Base-by-base conservation (phyloP, 2,113 vertebrate species). In the Dromas ardeola region DNA sequence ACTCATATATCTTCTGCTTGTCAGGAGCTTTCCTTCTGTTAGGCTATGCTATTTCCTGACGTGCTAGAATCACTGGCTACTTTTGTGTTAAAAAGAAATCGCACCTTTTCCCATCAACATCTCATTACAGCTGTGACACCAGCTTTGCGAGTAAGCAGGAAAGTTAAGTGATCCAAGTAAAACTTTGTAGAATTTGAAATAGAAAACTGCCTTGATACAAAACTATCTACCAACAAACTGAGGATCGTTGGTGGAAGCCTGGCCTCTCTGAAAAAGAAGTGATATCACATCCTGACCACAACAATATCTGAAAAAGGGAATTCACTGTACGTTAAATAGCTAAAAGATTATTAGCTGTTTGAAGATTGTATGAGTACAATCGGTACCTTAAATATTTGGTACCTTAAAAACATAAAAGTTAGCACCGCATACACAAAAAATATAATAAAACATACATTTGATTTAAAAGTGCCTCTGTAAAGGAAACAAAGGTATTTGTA, bases 1-100 rank as follows among this genome's bases (percentile, higher is more conserved):
- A 25, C n/a, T 96, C 87, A 40, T 95, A 13, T 42, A 96, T 94
- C 92, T 93, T 87, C 81, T 50, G 43, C 63, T 62, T 97, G 86
- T 93, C 95, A 95, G 78, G 45, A 92, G 55, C 67, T 81, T 93
- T 85, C 49, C 62, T 88, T 90, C 59, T 77, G 59, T 87, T 66
- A 88, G 78, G 63, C 85, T 84, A 2, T 71, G 67, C 88, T 90
- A 9, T 92, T 95, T 95, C 66, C 50, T 82, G 66, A 52, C 62
- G 10, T 42, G 34, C 77, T 89, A 52, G 50, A 76, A 93, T 81
- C 76, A 42, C 63, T 65, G 80, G 70, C 87, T 90, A 52, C 78
- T 94, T 92, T 27, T 76, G 43, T 8, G 4, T 87, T 93, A 58
- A 90, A 85, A 93, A 87, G 69, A 85, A 79, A 59, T 29, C 42